Evolutionary conservation across 2,797 vertebrate genomes (phyloP), one percentile per base, ranked within the genome.

Genomic region (Channa striata): DNA sequence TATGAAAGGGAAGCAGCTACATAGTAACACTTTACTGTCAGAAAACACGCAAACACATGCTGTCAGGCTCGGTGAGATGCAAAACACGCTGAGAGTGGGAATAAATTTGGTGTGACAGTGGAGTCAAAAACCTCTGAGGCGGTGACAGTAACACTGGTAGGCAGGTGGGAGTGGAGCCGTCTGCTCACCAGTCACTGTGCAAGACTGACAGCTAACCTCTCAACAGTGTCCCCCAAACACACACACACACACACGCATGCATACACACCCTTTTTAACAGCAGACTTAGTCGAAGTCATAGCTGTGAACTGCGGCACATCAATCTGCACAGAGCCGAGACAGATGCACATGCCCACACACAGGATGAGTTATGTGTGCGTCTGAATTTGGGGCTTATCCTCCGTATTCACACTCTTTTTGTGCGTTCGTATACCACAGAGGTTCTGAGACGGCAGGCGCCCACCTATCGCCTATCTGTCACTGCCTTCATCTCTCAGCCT

Each of bases 81-180:
- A 46, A 30, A 64, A 49, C 70, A 76, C 1, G 48, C 83, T 68
- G 82, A 53, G 83, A 66, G 68, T 64, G 82, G 54, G 74, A 68
- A 86, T 81, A 74, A 83, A 90, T 82, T 58, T 76, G 78, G 40
- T 54, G 83, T 85, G 86, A 88, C 82, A 75, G 62, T 19, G 72
- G 77, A 84, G 81, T 80, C 61, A 85, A 84, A 91, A 83, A 86
- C 79, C 84, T 87, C 67, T 17, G 66, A 86, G 87, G 77, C 66
- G 57, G 67, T 74, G 85, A 89, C 80, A 76, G 77, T 81, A 82
- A 86, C 87, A 76, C 72, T 82, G 83, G 81, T 58, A 57, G 83
- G 83, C 84, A 86, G 86, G 86, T 87, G 86, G 77, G 76, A 85
- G 83, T 50, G 71, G 65, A 87, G 83, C 87, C 70, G 64, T 86